Conservation (phyloP, 2,888 invertebrate genomes). For the Cheilosia soror region DNA sequence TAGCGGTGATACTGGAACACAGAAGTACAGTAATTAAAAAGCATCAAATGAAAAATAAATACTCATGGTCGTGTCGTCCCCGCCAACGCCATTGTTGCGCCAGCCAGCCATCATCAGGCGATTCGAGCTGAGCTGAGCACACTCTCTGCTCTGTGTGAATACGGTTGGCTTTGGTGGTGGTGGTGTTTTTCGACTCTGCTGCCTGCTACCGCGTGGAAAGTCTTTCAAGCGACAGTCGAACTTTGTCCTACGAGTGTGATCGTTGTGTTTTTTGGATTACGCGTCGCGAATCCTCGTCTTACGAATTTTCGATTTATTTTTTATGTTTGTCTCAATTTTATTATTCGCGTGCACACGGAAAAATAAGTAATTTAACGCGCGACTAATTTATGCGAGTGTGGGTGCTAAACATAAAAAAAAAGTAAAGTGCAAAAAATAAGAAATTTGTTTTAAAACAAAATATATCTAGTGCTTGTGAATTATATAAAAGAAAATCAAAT, state of each 20-base stretch:
- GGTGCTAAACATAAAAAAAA: constrained; percentile 34
- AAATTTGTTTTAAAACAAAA: constrained; percentile 52
- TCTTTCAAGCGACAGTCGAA: constrained; percentile 69
- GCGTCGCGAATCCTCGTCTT: constrained; percentile 66
- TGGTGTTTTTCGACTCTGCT: constrained; percentile 60
- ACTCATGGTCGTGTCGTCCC: constrained; percentile 66
- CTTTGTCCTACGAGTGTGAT: constrained; percentile 64
- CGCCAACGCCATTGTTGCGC: constrained; percentile 43
- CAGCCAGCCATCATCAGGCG: neutral
- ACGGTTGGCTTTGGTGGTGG: constrained; percentile 29
- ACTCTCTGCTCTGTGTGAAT: constrained; percentile 11
- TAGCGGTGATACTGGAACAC: constrained; percentile 76
- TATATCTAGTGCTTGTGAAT: constrained; percentile 46
- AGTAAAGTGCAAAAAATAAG: constrained; percentile 37
- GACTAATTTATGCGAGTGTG: constrained; percentile 44
- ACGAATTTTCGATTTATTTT: constrained; percentile 52
- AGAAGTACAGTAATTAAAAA: constrained; percentile 77
- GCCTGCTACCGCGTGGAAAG: constrained; percentile 69
- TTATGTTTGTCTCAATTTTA: constrained; percentile 35
- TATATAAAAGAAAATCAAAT: constrained; percentile 31
- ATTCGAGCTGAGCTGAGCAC: neutral
- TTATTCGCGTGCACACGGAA: constrained; percentile 19
- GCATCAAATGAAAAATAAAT: constrained; percentile 75
- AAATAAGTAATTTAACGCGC: constrained; percentile 49
- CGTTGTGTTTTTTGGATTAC: constrained; percentile 55